Conservation (phyloP, 2,113 vertebrate genomes). For the Bos taurus region DNA sequence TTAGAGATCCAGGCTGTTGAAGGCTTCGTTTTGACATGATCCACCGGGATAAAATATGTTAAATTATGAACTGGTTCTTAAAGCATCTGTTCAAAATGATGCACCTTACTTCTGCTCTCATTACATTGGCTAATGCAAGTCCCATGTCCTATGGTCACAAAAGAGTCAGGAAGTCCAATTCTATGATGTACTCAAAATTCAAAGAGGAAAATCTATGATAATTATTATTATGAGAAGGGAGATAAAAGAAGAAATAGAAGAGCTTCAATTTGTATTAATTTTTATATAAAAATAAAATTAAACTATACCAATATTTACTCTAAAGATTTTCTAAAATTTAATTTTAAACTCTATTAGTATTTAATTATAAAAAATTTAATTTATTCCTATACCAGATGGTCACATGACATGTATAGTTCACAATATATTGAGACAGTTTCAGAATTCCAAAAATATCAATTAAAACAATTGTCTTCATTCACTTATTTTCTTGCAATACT, state of each 20-base stretch:
- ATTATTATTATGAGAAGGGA: background rate
- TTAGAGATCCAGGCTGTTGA: background rate
- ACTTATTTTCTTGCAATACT: background rate
- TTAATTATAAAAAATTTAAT: background rate
- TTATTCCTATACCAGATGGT: background rate
- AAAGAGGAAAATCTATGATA: background rate
- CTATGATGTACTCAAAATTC: background rate
- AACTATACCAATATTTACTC: background rate
- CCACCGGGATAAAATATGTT: background rate
- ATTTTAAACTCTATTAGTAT: background rate
- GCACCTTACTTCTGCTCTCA: background rate
- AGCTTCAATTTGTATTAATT: background rate
- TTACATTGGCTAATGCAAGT: background rate
- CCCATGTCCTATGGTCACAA: background rate
- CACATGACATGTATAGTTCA: background rate
- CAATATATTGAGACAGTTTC: background rate
- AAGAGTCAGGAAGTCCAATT: background rate
- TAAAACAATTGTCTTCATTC: background rate
- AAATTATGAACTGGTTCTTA: background rate
- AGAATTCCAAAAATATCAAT: background rate
- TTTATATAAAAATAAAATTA: background rate
- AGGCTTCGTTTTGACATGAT: background rate
- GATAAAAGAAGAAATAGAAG: background rate
- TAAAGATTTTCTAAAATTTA: background rate
- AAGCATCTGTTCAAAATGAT: background rate